Evolutionary conservation across 2,888 invertebrate species (phyloP).

Genomic region (Mactromeris polynyma): DNA sequence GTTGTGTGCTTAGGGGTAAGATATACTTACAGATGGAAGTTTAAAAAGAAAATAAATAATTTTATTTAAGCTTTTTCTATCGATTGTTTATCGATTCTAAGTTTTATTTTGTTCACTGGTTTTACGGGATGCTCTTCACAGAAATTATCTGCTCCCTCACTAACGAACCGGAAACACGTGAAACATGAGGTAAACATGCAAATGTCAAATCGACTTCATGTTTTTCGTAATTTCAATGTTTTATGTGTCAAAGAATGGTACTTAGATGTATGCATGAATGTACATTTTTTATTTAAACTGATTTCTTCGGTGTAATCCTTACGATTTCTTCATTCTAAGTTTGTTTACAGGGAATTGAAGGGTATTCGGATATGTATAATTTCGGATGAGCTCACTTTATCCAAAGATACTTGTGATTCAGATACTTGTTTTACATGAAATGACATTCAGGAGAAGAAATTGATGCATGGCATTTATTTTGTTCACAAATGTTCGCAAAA

Average conservation of each 20-base stretch:
- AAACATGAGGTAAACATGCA: constrained; percentile 60
- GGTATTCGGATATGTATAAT: constrained; percentile 24
- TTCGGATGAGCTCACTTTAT: neutral
- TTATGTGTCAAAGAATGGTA: neutral
- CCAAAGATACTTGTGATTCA: too few relatives aligned
- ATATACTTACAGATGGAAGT: too few relatives aligned
- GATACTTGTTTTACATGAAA: too few relatives aligned
- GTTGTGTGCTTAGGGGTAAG: too few relatives aligned
- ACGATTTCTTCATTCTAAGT: neutral
- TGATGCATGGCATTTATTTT: too few relatives aligned
- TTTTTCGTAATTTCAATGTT: neutral
- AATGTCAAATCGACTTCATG: constrained; percentile 16
- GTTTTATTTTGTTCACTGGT: neutral
- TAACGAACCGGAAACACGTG: constrained; percentile 59
- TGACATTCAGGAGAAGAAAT: too few relatives aligned
- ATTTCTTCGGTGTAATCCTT: neutral
- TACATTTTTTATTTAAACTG: neutral
- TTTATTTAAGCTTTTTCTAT: neutral
- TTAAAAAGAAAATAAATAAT: too few relatives aligned
- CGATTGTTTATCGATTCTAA: too few relatives aligned
- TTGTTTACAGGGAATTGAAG: constrained; percentile 13
- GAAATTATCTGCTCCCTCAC: constrained; percentile 22
- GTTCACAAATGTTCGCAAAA: too few relatives aligned
- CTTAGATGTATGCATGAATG: neutral
- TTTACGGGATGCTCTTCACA: neutral